Evolutionary conservation across 2,888 invertebrate species (phyloP).

Genomic region (Entomobrya multifasciata): DNA sequence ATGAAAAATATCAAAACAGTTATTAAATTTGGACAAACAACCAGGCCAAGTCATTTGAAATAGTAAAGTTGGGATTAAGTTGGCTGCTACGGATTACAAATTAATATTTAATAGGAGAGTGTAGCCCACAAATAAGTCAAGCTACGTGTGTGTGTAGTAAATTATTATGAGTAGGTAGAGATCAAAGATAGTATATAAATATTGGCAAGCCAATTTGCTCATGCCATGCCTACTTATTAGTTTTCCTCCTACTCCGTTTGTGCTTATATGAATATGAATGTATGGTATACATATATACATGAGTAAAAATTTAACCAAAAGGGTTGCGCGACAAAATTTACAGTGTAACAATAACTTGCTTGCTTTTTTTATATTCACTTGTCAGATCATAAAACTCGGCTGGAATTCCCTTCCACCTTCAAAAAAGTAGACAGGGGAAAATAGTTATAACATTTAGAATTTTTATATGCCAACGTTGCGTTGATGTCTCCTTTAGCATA

Average conservation of each 20-base stretch:
- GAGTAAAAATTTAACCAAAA: neutral
- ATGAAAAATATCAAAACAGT: conserved; percentile 12
- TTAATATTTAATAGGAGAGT: conserved; percentile 37
- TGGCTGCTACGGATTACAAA: neutral
- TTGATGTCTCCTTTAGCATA: conserved; percentile 72
- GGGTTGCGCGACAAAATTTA: conserved; percentile 37
- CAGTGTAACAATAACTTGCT: conserved; percentile 43
- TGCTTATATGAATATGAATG: too few species aligned
- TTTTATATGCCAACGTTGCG: conserved; percentile 38
- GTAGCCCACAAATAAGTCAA: neutral
- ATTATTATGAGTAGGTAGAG: neutral
- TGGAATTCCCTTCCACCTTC: conserved; percentile 50
- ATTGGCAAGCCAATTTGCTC: conserved; percentile 1
- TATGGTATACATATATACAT: too few species aligned
- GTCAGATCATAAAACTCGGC: conserved; percentile 69
- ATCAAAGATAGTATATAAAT: neutral
- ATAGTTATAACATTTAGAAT: conserved; percentile 31
- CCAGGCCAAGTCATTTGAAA: too few species aligned
- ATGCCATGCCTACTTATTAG: neutral
- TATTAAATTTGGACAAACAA: neutral
- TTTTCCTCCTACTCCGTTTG: neutral
- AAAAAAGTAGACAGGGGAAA: neutral
- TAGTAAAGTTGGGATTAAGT: conserved; percentile 12
- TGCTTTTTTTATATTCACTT: conserved; percentile 63
- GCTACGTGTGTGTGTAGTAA: neutral